phyloP scores from a whole-genome alignment of 2,113 vertebrate genomes.

The Aviceda subcristata region DNA sequence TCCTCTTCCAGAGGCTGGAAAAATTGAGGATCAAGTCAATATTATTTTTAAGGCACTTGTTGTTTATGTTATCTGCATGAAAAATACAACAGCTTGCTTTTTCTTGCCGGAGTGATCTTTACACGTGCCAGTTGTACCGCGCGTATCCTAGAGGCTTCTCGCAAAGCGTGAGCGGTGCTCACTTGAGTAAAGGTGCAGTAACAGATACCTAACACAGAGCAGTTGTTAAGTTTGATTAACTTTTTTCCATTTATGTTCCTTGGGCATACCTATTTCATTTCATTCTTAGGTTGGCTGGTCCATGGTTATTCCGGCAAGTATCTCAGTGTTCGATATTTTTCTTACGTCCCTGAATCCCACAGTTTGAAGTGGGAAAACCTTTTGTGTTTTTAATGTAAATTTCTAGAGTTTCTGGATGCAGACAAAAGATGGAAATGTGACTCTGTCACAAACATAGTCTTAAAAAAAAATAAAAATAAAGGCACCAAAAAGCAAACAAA shows the following conservation, averaged over 20 bases:
- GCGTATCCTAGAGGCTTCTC: neutral
- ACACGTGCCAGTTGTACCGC: fast-evolving
- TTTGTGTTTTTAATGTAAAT: neutral
- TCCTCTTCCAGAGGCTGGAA: neutral
- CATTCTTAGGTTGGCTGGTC: neutral
- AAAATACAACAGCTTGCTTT: neutral
- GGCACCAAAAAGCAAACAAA: neutral
- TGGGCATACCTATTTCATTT: neutral
- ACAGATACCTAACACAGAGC: neutral
- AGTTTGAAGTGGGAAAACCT: neutral
- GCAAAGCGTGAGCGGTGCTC: neutral
- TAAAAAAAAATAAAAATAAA: neutral
- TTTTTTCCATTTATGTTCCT: neutral
- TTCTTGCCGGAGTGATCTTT: neutral
- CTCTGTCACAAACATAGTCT: neutral
- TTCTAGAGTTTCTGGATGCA: neutral
- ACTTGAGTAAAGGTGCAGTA: neutral
- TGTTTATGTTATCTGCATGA: neutral
- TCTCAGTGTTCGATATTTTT: neutral
- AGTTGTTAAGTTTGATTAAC: neutral
- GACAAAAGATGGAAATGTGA: neutral
- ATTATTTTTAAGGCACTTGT: neutral
- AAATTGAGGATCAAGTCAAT: neutral
- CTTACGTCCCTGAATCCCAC: neutral
- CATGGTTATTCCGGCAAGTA: fast-evolving